Percentiles rank a stretch among this genome's conserved stretches.
Evolutionary conservation across 2,797 vertebrate species (phyloP).

Genomic region (Mycteria americana): DNA sequence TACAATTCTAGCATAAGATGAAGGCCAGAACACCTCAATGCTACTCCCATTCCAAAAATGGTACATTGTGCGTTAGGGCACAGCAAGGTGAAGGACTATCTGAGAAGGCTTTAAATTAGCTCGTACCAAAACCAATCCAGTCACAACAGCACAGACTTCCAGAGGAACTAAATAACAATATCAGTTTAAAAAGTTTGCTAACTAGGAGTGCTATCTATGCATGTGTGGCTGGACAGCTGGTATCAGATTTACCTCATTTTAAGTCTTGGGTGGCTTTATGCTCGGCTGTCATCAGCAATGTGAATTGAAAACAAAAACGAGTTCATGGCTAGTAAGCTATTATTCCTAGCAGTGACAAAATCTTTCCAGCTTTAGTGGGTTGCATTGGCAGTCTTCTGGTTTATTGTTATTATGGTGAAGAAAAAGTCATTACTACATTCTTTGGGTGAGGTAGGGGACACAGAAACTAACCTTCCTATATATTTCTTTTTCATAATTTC

Average conservation of each 20-base stretch:
- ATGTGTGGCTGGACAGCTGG: not conserved
- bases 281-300: not conserved
- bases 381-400: not conserved
- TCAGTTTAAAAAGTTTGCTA: not conserved
- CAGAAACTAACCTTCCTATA: not conserved
- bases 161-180: not conserved
- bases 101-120: not conserved
- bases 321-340: not conserved
- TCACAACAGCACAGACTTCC: not conserved
- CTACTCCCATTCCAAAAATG: not conserved
- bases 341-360: not conserved
- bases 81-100: not conserved
- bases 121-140: not conserved
- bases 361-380: not conserved
- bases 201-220: not conserved
- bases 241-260: not conserved
- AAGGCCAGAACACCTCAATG: not conserved
- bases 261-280: not conserved
- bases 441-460: not conserved
- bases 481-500: not conserved
- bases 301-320: not conserved
- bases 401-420: not conserved
- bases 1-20: not conserved
- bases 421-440: not conserved
- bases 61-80: fast-evolving